Evolutionary conservation across 2,797 vertebrate species (phyloP).

Genomic region (Protosalanx chinensis): DNA sequence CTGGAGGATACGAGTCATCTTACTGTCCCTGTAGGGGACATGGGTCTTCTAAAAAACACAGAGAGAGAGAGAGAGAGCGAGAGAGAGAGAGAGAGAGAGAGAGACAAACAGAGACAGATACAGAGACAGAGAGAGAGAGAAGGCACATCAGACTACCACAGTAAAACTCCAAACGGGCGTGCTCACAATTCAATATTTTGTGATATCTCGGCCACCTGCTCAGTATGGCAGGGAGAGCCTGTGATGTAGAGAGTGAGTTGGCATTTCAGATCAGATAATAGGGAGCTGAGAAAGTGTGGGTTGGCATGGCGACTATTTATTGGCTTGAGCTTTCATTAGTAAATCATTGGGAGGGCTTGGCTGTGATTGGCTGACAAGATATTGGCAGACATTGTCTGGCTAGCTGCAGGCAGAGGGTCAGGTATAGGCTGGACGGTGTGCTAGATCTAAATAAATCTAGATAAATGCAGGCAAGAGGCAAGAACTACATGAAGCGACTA

Average conservation of each 20-base stretch:
- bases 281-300: constrained; percentile 12
- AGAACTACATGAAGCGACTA: no score
- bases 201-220: neutral
- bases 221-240: constrained; percentile 15
- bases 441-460: no score
- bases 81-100: neutral
- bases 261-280: constrained; percentile 13
- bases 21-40: constrained; percentile 86
- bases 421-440: no score
- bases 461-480: no score
- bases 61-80: neutral
- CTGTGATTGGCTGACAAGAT: no score
- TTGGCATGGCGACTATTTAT: neutral
- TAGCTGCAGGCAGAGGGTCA: neutral
- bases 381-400: neutral
- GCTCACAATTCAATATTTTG: no score
- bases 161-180: no score
- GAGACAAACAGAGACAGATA: neutral
- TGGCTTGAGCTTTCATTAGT: neutral
- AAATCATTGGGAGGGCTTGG: neutral
- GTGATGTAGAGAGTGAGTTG: constrained; percentile 3
- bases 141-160: no score
- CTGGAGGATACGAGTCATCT: constrained; percentile 89
- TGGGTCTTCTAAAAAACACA: constrained; percentile 75
- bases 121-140: no score